phyloP scores from a whole-genome alignment of 92 coral and sea anemone species.

The Meandrina meandrites region DNA sequence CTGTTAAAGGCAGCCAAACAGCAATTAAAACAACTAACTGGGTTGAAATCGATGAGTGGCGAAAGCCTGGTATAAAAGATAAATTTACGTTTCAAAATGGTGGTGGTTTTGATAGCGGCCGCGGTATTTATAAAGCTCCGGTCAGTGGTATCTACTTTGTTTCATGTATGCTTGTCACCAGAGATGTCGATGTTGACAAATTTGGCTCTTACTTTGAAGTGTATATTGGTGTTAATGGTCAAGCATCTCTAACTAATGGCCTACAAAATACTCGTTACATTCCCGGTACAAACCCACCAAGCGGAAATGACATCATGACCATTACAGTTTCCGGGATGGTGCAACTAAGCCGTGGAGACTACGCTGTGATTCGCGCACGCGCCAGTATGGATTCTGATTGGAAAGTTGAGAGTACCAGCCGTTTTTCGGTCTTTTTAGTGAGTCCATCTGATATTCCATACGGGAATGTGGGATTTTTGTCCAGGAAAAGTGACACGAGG shows the following conservation, averaged over 20 bases:
- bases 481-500: conserved; percentile 59
- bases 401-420: conserved; percentile 51
- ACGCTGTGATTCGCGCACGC: conserved; percentile 54
- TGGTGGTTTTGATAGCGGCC: conserved; percentile 43
- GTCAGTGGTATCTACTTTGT: conserved; percentile 60
- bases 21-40: conserved; percentile 36
- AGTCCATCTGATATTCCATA: conserved; percentile 53
- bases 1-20: conserved; percentile 44
- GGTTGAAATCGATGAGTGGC: conserved; percentile 57
- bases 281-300: conserved; percentile 27
- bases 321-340: conserved; percentile 56
- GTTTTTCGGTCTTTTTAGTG: conserved; percentile 57
- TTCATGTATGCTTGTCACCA: conserved; percentile 45
- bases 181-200: conserved; percentile 33
- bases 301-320: conserved; percentile 39
- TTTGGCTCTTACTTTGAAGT: conserved; percentile 46
- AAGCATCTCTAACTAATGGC: conserved; percentile 48
- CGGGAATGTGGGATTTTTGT: conserved; percentile 60
- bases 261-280: conserved; percentile 59
- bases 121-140: conserved; percentile 48
- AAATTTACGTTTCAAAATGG: conserved; percentile 48
- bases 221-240: conserved; percentile 52
- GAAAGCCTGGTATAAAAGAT: not conserved
- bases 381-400: conserved; percentile 46
- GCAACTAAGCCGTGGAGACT: conserved; percentile 51